phyloP scores from a whole-genome alignment of 35 echinoderm and acorn worm genomes.

The Nesometra sesokonis region DNA sequence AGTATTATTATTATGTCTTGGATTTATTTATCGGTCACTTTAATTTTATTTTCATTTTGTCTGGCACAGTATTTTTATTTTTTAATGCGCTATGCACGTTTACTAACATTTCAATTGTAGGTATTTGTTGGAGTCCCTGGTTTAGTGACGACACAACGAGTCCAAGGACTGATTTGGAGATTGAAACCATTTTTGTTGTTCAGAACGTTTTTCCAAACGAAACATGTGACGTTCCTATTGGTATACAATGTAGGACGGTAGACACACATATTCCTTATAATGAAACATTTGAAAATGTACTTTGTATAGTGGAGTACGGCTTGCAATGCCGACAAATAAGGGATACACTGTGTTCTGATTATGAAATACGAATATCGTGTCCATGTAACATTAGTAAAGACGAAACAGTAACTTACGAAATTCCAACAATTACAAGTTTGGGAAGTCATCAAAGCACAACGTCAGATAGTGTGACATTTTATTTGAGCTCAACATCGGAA shows the following conservation, averaged over 20 bases:
- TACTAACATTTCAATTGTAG: neutral
- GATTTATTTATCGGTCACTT: too few relatives aligned
- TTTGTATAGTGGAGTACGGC: neutral
- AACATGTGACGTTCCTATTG: neutral
- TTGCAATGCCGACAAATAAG: neutral
- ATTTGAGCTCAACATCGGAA: too few relatives aligned
- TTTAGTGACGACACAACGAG: neutral
- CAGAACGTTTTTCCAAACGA: neutral
- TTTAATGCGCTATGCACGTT: neutral
- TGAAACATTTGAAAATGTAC: neutral
- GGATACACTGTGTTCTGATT: neutral
- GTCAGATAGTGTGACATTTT: too few relatives aligned
- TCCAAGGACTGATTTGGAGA: neutral
- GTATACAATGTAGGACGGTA: neutral
- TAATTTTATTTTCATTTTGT: too few relatives aligned
- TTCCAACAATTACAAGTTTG: too few relatives aligned
- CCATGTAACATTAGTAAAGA: neutral
- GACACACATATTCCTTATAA: neutral
- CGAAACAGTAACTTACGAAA: neutral
- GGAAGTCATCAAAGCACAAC: too few relatives aligned
- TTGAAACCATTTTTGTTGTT: neutral
- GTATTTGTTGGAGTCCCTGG: neutral
- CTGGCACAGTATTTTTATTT: neutral
- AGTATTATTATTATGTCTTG: too few relatives aligned
- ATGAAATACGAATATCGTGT: neutral